Conservation (phyloP, 2,797 vertebrate genomes). For the Brachymystax lenok region DNA sequence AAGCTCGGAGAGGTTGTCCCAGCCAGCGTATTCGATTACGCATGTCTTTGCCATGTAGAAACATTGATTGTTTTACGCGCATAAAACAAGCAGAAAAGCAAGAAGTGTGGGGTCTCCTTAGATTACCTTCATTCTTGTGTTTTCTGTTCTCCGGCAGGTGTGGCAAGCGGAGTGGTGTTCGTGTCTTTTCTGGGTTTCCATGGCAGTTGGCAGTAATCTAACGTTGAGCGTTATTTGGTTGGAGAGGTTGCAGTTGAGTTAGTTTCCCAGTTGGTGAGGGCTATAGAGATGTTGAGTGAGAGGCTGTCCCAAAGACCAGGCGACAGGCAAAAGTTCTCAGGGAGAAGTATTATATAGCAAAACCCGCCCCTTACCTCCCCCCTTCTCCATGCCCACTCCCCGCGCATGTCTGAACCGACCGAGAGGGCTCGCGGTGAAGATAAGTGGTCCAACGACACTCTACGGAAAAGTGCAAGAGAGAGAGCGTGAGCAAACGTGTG, state of each 20-base stretch:
- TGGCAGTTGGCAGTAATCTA: conserved; percentile 68
- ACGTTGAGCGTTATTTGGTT: conserved; percentile 65
- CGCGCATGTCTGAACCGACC: conserved; percentile 60
- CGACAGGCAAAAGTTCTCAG: conserved; percentile 87
- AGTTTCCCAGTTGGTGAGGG: conserved; percentile 75
- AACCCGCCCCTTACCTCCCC: conserved; percentile 78
- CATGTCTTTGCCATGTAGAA: neutral
- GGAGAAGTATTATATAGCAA: conserved; percentile 84
- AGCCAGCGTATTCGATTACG: neutral
- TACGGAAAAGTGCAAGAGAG: conserved; percentile 59
- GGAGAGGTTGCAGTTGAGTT: conserved; percentile 73
- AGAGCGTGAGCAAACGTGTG: neutral
- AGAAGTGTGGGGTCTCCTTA: conserved; percentile 17
- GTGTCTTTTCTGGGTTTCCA: conserved; percentile 78
- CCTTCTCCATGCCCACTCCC: conserved; percentile 66
- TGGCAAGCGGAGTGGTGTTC: conserved; percentile 74
- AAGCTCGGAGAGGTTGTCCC: neutral
- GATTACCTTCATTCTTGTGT: conserved; percentile 82
- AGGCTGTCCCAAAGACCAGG: conserved; percentile 88
- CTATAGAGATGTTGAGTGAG: conserved; percentile 76
- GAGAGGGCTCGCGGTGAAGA: conserved; percentile 28
- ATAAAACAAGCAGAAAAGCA: conserved; percentile 18
- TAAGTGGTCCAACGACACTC: conserved; percentile 58
- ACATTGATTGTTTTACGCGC: conserved; percentile 13
- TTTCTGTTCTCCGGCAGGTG: conserved; percentile 81